Evolutionary conservation across 2,888 invertebrate genomes (phyloP), one percentile per base, ranked within the genome.

Genomic region (Papilio elwesi): DNA sequence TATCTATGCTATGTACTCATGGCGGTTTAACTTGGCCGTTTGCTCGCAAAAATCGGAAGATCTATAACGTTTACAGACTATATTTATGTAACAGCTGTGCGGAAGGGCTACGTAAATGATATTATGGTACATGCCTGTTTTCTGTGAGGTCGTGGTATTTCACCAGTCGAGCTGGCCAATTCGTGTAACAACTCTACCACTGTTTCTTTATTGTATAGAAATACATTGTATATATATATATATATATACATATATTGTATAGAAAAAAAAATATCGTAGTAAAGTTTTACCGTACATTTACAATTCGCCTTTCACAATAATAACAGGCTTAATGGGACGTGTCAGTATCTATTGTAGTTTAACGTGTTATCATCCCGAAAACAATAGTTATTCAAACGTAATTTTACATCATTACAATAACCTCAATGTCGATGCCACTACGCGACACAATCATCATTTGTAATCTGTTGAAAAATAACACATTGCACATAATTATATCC

Each of bases 251-350:
- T n/a, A n/a, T n/a, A n/a, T n/a, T n/a, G n/a, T n/a, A n/a, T n/a
- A n/a, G n/a, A n/a, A n/a, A n/a, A n/a, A n/a, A n/a, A n/a, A n/a
- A n/a, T n/a, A n/a, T n/a, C n/a, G n/a, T n/a, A n/a, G n/a, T n/a
- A n/a, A n/a, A n/a, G n/a, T n/a, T n/a, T n/a, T n/a, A n/a, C n/a
- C n/a, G n/a, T n/a, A n/a, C n/a, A n/a, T n/a, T n/a, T n/a, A n/a
- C n/a, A n/a, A n/a, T n/a, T 66, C 66, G 36, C 6, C n/a, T 11
- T 71, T 36, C 16, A 67, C 59, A 71, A 70, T 70, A 65, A 67
- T 48, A 47, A 52, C 47, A 0, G 53, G 3, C 38, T 43, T 53
- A 71, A 13, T 62, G 47, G 15, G 36, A 59, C 16, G 55, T 64
- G 67, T 69, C 9, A 53, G 55, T 63, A 8, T 5, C 52, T 48